Conservation (phyloP, 2,113 vertebrate genomes). For the Bungarus multicinctus region DNA sequence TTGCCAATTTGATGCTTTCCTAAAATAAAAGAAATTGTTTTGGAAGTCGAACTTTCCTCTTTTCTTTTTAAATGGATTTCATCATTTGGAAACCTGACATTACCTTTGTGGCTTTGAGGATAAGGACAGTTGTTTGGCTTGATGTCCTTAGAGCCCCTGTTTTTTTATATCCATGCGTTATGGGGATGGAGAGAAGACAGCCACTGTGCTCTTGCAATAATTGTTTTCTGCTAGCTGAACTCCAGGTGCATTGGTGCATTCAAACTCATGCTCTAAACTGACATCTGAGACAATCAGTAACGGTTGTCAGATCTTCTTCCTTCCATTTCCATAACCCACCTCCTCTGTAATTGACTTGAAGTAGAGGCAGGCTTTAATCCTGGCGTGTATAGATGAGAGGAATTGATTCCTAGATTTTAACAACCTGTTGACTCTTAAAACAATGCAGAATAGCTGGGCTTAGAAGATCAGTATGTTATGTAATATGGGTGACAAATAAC, state of each 20-base stretch:
- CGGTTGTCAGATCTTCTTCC: constrained; percentile 37
- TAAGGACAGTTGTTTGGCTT: not conserved
- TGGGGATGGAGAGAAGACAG: not conserved
- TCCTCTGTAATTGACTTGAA: constrained; percentile 82
- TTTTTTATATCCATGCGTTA: not conserved
- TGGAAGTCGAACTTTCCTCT: too few species aligned
- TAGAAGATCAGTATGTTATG: not conserved
- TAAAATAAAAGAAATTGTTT: too few species aligned
- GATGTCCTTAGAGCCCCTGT: not conserved
- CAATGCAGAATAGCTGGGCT: constrained; percentile 52
- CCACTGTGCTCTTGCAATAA: rapidly evolving
- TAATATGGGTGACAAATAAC: not conserved
- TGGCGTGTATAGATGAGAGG: constrained; percentile 74
- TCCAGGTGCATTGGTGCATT: not conserved
- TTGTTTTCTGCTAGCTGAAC: not conserved
- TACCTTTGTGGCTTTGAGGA: not conserved
- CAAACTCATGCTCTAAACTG: not conserved
- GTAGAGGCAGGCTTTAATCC: constrained; percentile 73
- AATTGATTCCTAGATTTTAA: constrained; percentile 74
- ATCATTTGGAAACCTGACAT: too few species aligned
- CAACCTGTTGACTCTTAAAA: constrained; percentile 64
- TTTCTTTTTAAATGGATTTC: too few species aligned
- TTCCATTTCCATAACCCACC: constrained; percentile 47
- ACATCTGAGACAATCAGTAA: constrained; percentile 13
- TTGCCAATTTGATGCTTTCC: too few species aligned